Conservation (phyloP, 2,113 vertebrate genomes). For the Callochromis pleurospilus region DNA sequence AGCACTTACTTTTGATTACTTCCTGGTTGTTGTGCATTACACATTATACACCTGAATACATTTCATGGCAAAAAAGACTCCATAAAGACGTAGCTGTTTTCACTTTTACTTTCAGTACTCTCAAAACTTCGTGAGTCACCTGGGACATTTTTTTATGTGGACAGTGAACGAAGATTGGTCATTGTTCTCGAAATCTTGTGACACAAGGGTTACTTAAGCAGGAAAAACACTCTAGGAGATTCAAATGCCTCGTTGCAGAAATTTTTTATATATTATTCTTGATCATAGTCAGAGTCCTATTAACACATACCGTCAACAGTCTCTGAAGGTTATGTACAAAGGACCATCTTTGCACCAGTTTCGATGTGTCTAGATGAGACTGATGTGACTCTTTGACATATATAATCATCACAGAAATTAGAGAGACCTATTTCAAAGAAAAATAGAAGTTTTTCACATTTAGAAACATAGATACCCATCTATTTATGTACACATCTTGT, state of each 20-base stretch:
- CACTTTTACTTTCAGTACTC: not conserved
- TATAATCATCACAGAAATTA: not conserved
- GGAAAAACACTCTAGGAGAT: not conserved
- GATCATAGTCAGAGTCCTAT: not conserved
- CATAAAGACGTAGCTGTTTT: not conserved
- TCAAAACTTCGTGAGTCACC: not conserved
- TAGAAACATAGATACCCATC: not conserved
- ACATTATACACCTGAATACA: not conserved
- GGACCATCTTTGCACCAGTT: not conserved
- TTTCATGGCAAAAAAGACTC: not conserved
- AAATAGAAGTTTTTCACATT: not conserved
- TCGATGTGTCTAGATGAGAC: not conserved
- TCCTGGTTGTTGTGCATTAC: not conserved
- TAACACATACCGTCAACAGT: not conserved
- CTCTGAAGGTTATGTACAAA: not conserved
- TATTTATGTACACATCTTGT: not conserved
- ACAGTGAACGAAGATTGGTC: not conserved
- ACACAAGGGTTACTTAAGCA: not conserved
- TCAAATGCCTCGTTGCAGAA: not conserved
- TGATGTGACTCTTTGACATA: not conserved
- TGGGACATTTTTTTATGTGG: not conserved
- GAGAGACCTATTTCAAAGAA: not conserved
- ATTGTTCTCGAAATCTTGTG: not conserved
- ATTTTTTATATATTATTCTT: not conserved
- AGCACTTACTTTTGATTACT: not conserved